Percentiles rank a stretch among this genome's conserved stretches.
Conservation (phyloP, 2,888 invertebrate genomes). For the Papilio gigon region DNA sequence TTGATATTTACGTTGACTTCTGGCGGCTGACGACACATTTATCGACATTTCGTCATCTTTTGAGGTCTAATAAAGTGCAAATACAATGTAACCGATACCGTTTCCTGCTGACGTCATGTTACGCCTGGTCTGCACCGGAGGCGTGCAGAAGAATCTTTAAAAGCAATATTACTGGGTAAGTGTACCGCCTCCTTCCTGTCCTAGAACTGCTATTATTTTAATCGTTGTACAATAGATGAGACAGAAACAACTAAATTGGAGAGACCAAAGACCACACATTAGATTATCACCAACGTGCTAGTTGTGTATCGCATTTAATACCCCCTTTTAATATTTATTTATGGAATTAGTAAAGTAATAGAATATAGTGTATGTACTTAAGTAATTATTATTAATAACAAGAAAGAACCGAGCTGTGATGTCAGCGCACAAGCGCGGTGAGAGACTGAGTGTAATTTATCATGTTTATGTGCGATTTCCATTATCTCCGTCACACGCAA, state of each 20-base stretch:
- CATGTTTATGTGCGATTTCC: not conserved
- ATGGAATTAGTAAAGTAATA: no score
- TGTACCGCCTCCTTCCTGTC: not conserved
- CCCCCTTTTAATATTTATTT: no score
- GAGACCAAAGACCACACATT: not conserved
- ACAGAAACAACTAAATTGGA: no score
- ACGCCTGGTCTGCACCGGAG: not conserved
- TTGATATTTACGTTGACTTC: conserved; percentile 41
- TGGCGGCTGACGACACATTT: conserved; percentile 56
- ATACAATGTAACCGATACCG: conserved; percentile 14
- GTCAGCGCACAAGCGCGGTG: not conserved
- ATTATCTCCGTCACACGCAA: conserved; percentile 9
- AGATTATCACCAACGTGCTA: no score
- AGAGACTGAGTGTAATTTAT: conserved; percentile 4
- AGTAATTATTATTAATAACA: not conserved
- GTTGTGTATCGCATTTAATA: no score
- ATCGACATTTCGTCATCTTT: conserved; percentile 59
- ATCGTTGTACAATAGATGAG: not conserved
- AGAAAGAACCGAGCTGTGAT: not conserved
- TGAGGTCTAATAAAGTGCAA: conserved; percentile 32
- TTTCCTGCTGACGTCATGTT: conserved; percentile 15
- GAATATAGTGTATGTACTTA: no score
- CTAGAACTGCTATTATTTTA: not conserved
- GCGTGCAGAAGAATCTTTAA: no score
- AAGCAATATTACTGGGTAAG: no score